Evolutionary conservation across 2,797 vertebrate genomes (phyloP).

Genomic region (Labeo calbasu): DNA sequence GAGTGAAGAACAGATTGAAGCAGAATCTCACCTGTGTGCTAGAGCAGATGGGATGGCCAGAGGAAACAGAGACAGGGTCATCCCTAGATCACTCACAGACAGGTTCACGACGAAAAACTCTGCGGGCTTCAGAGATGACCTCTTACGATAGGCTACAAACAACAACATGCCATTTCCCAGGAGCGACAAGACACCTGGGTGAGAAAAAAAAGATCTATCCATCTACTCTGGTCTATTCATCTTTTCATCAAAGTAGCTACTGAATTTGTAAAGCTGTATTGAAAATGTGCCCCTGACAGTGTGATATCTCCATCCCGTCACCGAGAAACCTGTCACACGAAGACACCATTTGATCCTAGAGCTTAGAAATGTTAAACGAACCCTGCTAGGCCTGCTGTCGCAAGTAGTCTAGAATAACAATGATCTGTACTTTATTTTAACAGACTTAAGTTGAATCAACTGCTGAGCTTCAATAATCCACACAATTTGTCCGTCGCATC

Average conservation of each 20-base stretch:
- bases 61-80: conserved; percentile 83
- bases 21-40: conserved; percentile 78
- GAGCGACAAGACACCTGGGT: conserved; percentile 75
- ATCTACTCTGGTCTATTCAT: background rate
- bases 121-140: conserved; percentile 79
- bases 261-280: conserved; percentile 7
- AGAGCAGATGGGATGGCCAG: conserved; percentile 82
- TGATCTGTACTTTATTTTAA: background rate
- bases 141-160: conserved; percentile 81
- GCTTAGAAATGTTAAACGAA: background rate
- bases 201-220: conserved; percentile 24
- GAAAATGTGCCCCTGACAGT: conserved; percentile 2
- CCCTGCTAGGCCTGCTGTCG: background rate
- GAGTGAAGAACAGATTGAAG: background rate
- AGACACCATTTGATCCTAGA: background rate
- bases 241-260: conserved; percentile 20
- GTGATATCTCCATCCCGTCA: background rate
- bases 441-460: background rate
- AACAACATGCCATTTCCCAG: conserved; percentile 79
- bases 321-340: conserved; percentile 10
- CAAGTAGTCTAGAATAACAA: background rate
- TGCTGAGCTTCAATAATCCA: background rate
- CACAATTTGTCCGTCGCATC: background rate
- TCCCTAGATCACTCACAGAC: conserved; percentile 82
- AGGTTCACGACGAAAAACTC: conserved; percentile 85